Conservation (phyloP, 2,888 invertebrate species). For the Cryptosula pallasiana region DNA sequence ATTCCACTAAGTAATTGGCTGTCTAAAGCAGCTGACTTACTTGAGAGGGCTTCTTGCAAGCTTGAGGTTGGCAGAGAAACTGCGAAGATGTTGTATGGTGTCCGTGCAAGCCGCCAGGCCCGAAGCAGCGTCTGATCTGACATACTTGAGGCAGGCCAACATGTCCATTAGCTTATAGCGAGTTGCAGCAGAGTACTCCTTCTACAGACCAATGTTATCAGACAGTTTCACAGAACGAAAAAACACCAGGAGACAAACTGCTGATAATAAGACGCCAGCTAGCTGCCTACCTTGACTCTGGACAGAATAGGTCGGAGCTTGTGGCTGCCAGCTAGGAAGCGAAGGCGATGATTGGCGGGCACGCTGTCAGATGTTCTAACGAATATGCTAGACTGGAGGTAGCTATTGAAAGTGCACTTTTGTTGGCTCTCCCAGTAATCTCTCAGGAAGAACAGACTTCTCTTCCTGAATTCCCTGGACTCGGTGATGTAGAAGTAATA, state of each 20-base stretch:
- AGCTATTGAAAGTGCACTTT: background rate
- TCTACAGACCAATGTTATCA: background rate
- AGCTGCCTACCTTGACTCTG: background rate
- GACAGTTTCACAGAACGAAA: background rate
- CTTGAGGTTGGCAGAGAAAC: background rate
- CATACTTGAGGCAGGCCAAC: background rate
- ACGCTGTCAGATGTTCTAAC: no score
- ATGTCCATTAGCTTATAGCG: background rate
- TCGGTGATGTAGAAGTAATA: slow-evolving; percentile 17
- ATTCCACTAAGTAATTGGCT: no score
- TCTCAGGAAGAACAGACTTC: background rate
- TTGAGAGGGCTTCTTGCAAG: no score
- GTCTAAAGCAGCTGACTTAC: no score
- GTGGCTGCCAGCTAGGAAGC: background rate
- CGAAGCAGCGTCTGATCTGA: background rate
- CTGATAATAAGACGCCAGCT: background rate
- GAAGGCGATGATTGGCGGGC: background rate
- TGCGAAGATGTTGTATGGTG: background rate
- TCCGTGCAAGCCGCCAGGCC: slow-evolving; percentile 6
- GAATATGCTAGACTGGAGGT: background rate
- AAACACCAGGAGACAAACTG: background rate
- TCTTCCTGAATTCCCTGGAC: background rate
- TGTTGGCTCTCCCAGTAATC: background rate
- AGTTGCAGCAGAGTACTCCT: background rate
- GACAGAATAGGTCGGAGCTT: slow-evolving; percentile 17